Conservation (phyloP, 92 coral and sea anemone species). For the Phymanthus crucifer region DNA sequence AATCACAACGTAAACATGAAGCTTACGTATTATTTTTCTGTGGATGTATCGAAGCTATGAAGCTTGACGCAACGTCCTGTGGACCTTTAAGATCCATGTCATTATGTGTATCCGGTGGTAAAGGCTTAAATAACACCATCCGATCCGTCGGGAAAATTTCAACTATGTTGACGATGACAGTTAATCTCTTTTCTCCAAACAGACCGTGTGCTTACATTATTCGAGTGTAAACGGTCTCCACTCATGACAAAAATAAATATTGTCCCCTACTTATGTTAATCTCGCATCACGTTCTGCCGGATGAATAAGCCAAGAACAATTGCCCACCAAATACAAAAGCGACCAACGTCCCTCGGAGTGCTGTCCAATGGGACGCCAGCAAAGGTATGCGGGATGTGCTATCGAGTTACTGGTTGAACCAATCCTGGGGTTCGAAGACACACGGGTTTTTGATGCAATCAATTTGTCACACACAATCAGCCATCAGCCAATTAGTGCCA, state of each 20-base stretch:
- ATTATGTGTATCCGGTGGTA: constrained; percentile 23
- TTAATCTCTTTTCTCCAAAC: constrained; percentile 19
- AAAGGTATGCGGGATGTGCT: constrained; percentile 29
- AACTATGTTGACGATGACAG: constrained; percentile 28
- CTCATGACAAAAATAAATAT: constrained; percentile 68
- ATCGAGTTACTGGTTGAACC: constrained; percentile 73
- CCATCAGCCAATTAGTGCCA: constrained; percentile 87
- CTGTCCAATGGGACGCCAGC: constrained; percentile 64
- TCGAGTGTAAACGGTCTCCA: constrained; percentile 33
- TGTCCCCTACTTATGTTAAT: constrained; percentile 77
- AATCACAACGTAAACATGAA: not conserved
- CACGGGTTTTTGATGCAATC: constrained; percentile 87
- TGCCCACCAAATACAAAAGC: constrained; percentile 50
- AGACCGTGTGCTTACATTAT: constrained; percentile 3
- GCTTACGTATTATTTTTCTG: not conserved
- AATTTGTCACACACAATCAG: constrained; percentile 76
- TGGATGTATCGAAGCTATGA: not conserved
- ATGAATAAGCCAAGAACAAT: constrained; percentile 21
- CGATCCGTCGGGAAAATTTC: constrained; percentile 18
- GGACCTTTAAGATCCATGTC: constrained; percentile 10
- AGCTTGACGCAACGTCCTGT: not conserved
- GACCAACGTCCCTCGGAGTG: not conserved
- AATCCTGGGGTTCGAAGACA: constrained; percentile 73
- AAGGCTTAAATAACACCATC: not conserved
- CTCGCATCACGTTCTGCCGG: constrained; percentile 7